Percentiles rank a stretch among this genome's conserved stretches.
These are phyloP conservation scores for Tor tambroides DNA, from an alignment of 2,113 vertebrate species.

Conservation along the genomic window DNA sequence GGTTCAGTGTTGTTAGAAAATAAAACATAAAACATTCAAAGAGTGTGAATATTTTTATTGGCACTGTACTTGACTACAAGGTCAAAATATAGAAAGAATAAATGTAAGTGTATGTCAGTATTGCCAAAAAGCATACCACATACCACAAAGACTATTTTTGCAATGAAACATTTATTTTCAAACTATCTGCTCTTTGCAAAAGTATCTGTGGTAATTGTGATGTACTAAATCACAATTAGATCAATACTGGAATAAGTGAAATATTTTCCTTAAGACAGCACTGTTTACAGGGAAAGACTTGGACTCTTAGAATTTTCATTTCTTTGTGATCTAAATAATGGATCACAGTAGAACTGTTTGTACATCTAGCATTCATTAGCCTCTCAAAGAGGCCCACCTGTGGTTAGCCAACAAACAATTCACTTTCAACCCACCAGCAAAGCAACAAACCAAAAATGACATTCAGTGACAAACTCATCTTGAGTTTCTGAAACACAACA, in stretches of 20 bases:
- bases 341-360: neutral
- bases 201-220: neutral
- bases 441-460: neutral
- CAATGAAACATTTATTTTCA: neutral
- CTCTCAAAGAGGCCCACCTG: neutral
- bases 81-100: too few species aligned
- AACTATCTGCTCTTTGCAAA: neutral
- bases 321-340: neutral
- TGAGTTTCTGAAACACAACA: slow-evolving; percentile 7
- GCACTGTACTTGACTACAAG: neutral
- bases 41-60: neutral
- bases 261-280: neutral
- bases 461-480: slow-evolving; percentile 1
- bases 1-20: neutral
- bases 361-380: slow-evolving; percentile 1
- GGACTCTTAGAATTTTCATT: neutral
- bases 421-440: neutral
- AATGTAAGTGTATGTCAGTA: too few species aligned
- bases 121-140: neutral
- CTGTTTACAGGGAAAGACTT: neutral
- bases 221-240: neutral
- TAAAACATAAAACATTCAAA: neutral
- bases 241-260: neutral
- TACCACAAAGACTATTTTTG: neutral
- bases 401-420: neutral